A percentile compares a stretch with the other conserved stretches of the same genome.
These are phyloP conservation scores for Zaprionus vittiger DNA, from an alignment of 1,140 invertebrate genomes.

Conservation along the genomic window DNA sequence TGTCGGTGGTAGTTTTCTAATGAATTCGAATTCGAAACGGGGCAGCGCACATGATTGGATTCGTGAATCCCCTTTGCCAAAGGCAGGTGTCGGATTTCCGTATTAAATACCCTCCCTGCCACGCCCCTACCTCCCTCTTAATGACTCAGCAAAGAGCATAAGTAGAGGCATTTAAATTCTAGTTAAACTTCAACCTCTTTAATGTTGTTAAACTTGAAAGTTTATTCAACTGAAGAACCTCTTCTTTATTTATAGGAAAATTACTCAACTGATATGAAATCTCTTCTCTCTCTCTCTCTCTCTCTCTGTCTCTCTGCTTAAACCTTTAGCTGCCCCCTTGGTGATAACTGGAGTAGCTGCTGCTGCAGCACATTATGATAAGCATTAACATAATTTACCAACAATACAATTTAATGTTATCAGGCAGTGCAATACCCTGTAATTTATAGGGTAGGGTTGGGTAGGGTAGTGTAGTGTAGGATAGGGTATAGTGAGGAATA, in stretches of 20 bases:
- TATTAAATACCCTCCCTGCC: background rate
- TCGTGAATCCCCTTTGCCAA: background rate
- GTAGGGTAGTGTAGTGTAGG: no score
- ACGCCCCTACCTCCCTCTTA: no score
- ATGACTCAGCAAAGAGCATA: constrained; percentile 18
- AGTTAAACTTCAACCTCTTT: no score
- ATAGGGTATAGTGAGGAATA: no score
- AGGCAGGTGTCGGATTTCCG: constrained; percentile 37
- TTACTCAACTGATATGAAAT: constrained; percentile 1
- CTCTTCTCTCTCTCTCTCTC: no score
- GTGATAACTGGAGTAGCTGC: background rate
- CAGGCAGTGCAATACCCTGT: background rate
- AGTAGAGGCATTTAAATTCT: background rate
- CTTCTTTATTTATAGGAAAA: background rate
- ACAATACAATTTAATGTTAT: background rate
- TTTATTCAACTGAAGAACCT: background rate
- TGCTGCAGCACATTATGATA: background rate
- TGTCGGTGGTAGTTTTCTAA: constrained; percentile 37
- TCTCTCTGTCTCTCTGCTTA: background rate
- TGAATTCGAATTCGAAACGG: constrained; percentile 25
- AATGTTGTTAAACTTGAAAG: background rate
- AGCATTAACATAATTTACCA: constrained; percentile 4
- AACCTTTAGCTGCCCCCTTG: background rate
- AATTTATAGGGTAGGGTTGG: background rate
- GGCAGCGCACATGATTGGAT: constrained; percentile 25